These are phyloP conservation scores for Ptilorrhoa leucosticta DNA, from an alignment of 2,113 vertebrate genomes.

Conservation along the genomic window DNA sequence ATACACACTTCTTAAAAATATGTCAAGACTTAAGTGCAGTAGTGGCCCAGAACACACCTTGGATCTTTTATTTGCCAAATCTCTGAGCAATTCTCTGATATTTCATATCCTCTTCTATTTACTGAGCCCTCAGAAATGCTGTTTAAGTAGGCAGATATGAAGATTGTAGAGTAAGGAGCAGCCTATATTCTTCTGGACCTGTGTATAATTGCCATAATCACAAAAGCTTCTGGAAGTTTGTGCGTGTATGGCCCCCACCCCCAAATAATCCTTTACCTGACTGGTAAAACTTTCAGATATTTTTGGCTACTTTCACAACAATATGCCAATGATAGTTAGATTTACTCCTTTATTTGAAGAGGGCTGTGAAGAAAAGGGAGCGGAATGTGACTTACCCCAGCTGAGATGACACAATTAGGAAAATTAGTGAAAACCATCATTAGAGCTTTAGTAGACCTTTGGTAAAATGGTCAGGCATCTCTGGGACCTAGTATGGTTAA, in stretches of 20 bases:
- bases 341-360: background rate
- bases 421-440: background rate
- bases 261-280: background rate
- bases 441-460: background rate
- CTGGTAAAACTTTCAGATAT: background rate
- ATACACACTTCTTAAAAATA: background rate
- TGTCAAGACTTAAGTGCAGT: background rate
- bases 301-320: background rate
- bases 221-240: background rate
- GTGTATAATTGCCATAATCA: background rate
- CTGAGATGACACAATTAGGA: background rate
- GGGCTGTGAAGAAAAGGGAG: background rate
- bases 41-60: background rate
- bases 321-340: background rate
- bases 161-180: background rate
- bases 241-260: fast-evolving
- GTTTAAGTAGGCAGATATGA: background rate
- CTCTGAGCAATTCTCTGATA: background rate
- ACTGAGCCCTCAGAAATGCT: background rate
- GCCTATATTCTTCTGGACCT: background rate
- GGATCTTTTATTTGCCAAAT: background rate
- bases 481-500: background rate
- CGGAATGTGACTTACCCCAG: background rate
- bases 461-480: background rate
- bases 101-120: background rate